phyloP scores from a whole-genome alignment of 2,888 invertebrate species.

The Strigamia transsilvanica region DNA sequence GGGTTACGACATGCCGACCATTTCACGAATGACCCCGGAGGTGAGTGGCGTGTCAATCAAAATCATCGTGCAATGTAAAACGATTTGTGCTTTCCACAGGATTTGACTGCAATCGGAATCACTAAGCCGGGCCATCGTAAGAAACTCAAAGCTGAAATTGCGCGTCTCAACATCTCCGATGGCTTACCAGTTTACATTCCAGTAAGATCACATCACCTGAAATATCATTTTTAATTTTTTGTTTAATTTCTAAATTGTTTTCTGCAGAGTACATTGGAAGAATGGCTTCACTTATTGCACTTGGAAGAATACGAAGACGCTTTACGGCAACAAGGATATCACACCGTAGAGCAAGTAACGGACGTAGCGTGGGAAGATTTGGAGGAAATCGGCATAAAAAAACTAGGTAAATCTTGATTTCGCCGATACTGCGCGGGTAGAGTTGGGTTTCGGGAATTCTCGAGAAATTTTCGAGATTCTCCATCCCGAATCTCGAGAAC shows the following conservation, averaged over 20 bases:
- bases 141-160: constrained; percentile 94
- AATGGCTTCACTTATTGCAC: constrained; percentile 90
- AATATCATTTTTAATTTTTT: constrained; percentile 54
- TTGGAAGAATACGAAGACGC: constrained; percentile 92
- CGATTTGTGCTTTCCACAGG: constrained; percentile 62
- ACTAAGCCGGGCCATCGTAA: constrained; percentile 98
- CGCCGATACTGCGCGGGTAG: no score
- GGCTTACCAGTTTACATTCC: constrained; percentile 95
- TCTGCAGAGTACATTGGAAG: constrained; percentile 86
- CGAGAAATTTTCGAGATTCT: no score
- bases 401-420: constrained; percentile 65
- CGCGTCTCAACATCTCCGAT: constrained; percentile 90
- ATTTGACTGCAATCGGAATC: constrained; percentile 76
- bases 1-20: constrained; percentile 97
- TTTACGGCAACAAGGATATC: constrained; percentile 90
- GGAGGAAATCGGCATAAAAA: constrained; percentile 83
- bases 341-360: constrained; percentile 90
- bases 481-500: no score
- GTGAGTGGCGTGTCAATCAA: constrained; percentile 63
- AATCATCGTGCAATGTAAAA: no score
- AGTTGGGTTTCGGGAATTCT: no score
- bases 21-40: constrained; percentile 99
- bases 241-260: constrained; percentile 55
- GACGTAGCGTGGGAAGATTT: constrained; percentile 98
- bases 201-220: constrained; percentile 67